A percentile compares a stretch with the other conserved stretches of the same genome.
Evolutionary conservation across 2,888 invertebrate species (phyloP).

Genomic region (Agrenia bidenticulata): DNA sequence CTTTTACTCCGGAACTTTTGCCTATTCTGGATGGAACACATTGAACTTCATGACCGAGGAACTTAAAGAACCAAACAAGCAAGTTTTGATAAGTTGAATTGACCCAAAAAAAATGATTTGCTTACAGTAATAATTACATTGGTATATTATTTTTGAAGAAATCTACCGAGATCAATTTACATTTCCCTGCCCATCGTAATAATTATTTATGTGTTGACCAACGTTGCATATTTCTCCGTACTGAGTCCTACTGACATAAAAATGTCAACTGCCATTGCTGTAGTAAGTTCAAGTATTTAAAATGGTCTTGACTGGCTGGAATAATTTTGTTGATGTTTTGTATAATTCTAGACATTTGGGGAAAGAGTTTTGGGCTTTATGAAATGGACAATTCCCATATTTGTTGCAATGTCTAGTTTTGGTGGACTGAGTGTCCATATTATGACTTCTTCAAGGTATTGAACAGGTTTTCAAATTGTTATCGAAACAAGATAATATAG

Average conservation of each 20-base stretch:
- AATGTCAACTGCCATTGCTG: slow-evolving; percentile 81
- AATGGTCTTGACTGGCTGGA: no score
- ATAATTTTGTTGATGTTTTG: no score
- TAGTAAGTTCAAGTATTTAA: slow-evolving; percentile 62
- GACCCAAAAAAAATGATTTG: background rate
- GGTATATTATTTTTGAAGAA: slow-evolving; percentile 63
- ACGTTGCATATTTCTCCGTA: slow-evolving; percentile 87
- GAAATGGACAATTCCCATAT: slow-evolving; percentile 74
- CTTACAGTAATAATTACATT: no score
- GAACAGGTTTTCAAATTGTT: no score
- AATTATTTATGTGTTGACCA: slow-evolving; percentile 81
- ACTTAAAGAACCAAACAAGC: slow-evolving; percentile 72
- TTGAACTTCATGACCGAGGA: slow-evolving; percentile 95
- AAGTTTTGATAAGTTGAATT: background rate
- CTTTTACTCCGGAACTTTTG: slow-evolving; percentile 48
- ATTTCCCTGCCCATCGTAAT: slow-evolving; percentile 89
- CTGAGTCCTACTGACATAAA: slow-evolving; percentile 78
- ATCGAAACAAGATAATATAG: no score
- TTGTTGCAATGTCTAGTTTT: slow-evolving; percentile 84
- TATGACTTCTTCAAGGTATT: slow-evolving; percentile 45
- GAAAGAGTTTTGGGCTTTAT: slow-evolving; percentile 62
- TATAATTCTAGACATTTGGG: slow-evolving; percentile 67
- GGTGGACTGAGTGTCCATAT: slow-evolving; percentile 72
- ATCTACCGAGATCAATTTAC: slow-evolving; percentile 89
- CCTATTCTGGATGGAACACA: slow-evolving; percentile 87